phyloP scores from a whole-genome alignment of 2,888 invertebrate genomes.

The Drosophila lacicola region DNA sequence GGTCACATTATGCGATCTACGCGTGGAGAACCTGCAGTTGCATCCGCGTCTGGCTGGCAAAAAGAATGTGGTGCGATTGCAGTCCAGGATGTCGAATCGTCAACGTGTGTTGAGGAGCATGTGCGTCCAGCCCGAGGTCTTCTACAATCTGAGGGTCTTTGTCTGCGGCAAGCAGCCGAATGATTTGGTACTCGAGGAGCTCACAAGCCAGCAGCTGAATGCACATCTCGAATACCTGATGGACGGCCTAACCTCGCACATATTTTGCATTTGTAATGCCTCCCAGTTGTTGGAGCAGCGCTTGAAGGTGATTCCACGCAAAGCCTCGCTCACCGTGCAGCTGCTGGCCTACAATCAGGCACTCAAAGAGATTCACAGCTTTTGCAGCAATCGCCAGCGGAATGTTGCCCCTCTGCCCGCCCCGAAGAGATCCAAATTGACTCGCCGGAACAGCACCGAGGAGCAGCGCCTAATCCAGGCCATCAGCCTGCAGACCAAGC shows the following conservation, averaged over 20 bases:
- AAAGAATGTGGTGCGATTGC: constrained; percentile 4
- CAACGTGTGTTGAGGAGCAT: not conserved
- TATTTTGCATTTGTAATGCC: constrained; percentile 32
- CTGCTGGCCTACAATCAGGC: constrained; percentile 5
- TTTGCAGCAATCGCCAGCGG: not conserved
- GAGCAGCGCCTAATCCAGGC: not conserved
- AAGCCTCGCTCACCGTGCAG: too few species aligned
- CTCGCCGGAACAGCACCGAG: too few species aligned
- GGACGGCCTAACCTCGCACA: constrained; percentile 21
- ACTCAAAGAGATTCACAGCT: not conserved
- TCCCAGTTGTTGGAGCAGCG: constrained; percentile 6
- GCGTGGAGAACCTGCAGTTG: constrained; percentile 18
- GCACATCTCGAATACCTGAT: constrained; percentile 14
- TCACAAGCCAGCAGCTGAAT: not conserved
- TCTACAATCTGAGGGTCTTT: constrained; percentile 14
- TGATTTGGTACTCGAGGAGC: constrained; percentile 16
- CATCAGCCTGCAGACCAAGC: constrained; percentile 3
- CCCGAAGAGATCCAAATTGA: not conserved
- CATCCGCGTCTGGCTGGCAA: not conserved
- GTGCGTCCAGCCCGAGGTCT: not conserved
- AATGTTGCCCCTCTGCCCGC: not conserved
- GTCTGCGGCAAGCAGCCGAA: not conserved
- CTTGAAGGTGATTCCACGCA: not conserved
- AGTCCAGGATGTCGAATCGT: not conserved
- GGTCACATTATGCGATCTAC: not conserved